These are phyloP conservation scores for Dasysyrphus albostriatus DNA, from an alignment of 2,888 invertebrate species.

Conservation along the genomic window DNA sequence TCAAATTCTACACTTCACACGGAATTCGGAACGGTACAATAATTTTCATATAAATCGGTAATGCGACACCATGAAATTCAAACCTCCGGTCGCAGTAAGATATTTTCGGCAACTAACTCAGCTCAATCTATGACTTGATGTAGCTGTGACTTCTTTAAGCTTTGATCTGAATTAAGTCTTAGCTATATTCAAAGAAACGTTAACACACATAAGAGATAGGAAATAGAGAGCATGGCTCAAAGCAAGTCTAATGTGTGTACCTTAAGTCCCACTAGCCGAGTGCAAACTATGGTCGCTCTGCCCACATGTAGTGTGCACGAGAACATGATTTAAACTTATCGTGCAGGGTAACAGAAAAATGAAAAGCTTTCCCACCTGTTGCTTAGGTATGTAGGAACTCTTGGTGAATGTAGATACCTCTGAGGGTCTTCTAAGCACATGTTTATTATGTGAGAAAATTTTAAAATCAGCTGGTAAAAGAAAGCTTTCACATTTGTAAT, in stretches of 20 bases:
- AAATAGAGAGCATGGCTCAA: constrained; percentile 43
- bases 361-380: constrained; percentile 55
- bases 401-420: not conserved
- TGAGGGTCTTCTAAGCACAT: not conserved
- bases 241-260: constrained; percentile 19
- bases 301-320: constrained; percentile 30
- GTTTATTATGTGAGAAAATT: constrained; percentile 21
- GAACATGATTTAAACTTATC: constrained; percentile 44
- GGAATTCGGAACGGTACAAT: constrained; percentile 23
- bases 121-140: constrained; percentile 46
- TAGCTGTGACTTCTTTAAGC: constrained; percentile 58
- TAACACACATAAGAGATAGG: not conserved
- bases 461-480: constrained; percentile 18
- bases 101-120: constrained; percentile 71
- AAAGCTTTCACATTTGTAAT: constrained; percentile 65
- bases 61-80: constrained; percentile 40
- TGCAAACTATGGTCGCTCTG: constrained; percentile 17
- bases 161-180: constrained; percentile 40
- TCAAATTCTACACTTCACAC: constrained; percentile 49
- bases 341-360: constrained; percentile 17
- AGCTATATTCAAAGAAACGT: constrained; percentile 13
- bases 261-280: constrained; percentile 32
- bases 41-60: constrained; percentile 8
- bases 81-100: constrained; percentile 70
- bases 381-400: not conserved